A percentile compares a stretch with the other conserved stretches of the same genome.
Evolutionary conservation across 2,113 vertebrate genomes (phyloP).

Genomic region (Microcebus ravelobensis): DNA sequence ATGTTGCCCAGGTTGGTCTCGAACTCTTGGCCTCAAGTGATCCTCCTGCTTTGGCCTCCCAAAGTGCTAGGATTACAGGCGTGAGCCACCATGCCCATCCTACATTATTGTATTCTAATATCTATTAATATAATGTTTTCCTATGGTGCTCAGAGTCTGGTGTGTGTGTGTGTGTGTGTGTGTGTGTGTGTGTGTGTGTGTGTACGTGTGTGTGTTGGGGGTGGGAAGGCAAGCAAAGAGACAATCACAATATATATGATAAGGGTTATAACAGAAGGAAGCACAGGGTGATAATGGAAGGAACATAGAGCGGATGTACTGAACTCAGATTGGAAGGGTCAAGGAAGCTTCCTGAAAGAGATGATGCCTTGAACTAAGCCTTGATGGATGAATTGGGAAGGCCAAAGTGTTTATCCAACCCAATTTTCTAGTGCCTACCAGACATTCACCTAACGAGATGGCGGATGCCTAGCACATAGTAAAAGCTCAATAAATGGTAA

Average conservation of each 20-base stretch:
- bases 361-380: not conserved
- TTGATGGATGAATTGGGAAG: slow-evolving; percentile 1
- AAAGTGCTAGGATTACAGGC: too few relatives aligned
- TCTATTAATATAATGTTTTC: not conserved
- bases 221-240: not conserved
- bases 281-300: not conserved
- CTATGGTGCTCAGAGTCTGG: not conserved
- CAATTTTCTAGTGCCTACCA: slow-evolving; percentile 7
- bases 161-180: not conserved
- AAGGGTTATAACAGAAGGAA: not conserved
- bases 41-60: too few relatives aligned
- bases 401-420: not conserved
- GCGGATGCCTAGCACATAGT: not conserved
- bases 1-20: too few relatives aligned
- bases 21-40: too few relatives aligned
- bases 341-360: slow-evolving; percentile 7
- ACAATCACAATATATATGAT: not conserved
- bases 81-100: too few relatives aligned
- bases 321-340: not conserved
- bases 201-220: not conserved
- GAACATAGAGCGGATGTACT: not conserved
- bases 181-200: not conserved
- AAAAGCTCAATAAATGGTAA: not conserved
- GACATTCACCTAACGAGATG: not conserved
- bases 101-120: not conserved